These are phyloP conservation scores for Cremastobaeus sp. DNA, from an alignment of 2,888 invertebrate species.

Conservation along the genomic window DNA sequence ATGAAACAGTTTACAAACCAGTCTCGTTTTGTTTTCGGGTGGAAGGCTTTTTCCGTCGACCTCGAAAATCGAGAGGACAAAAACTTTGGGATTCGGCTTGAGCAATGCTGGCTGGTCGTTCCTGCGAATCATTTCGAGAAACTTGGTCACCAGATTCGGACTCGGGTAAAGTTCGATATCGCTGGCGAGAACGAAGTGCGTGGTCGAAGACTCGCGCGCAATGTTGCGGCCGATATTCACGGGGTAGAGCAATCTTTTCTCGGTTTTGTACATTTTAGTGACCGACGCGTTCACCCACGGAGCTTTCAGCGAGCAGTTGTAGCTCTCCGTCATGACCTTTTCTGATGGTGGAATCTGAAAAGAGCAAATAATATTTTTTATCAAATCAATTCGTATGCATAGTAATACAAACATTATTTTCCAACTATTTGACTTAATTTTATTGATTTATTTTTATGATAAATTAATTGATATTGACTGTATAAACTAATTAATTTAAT, in stretches of 20 bases:
- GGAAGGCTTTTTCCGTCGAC: conserved; percentile 82
- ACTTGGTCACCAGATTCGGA: conserved; percentile 87
- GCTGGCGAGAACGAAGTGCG: conserved; percentile 90
- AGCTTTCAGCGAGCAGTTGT: conserved; percentile 85
- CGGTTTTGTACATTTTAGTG: conserved; percentile 86
- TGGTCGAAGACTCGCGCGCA: conserved; percentile 90
- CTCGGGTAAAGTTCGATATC: conserved; percentile 95
- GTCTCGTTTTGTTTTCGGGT: conserved; percentile 72
- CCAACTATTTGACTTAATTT: no score
- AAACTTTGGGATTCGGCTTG: conserved; percentile 85
- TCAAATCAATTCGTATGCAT: no score
- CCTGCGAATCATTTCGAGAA: conserved; percentile 91
- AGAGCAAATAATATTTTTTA: conserved; percentile 1
- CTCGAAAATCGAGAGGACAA: conserved; percentile 93
- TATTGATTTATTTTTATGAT: neutral
- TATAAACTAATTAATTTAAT: no score
- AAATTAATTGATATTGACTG: no score
- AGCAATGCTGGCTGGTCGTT: conserved; percentile 83
- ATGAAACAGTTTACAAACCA: no score
- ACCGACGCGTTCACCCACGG: conserved; percentile 84
- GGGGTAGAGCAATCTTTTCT: conserved; percentile 90
- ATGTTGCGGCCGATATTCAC: conserved; percentile 94
- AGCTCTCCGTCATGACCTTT: conserved; percentile 82
- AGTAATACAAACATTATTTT: no score
- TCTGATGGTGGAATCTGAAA: conserved; percentile 84